These are phyloP conservation scores for Nomia melanderi DNA, from an alignment of 1,140 invertebrate species.

Conservation along the genomic window DNA sequence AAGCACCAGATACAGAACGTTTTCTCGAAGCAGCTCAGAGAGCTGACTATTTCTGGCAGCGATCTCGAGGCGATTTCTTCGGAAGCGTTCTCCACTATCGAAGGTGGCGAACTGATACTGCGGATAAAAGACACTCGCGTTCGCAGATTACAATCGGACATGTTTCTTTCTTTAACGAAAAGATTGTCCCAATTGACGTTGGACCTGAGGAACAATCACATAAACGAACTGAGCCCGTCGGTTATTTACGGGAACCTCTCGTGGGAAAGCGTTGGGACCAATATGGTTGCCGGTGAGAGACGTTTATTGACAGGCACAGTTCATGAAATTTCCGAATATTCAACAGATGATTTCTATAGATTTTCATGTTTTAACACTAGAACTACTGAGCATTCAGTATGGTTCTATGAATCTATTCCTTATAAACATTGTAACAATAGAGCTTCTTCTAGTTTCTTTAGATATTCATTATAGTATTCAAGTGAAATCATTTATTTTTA, in stretches of 20 bases:
- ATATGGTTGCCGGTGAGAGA: slow-evolving; percentile 86
- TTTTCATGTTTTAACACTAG: too few relatives aligned
- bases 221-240: slow-evolving; percentile 89
- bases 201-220: slow-evolving; percentile 90
- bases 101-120: slow-evolving; percentile 87
- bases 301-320: too few relatives aligned
- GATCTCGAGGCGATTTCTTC: slow-evolving; percentile 86
- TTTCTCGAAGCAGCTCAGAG: slow-evolving; percentile 88
- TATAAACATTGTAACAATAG: too few relatives aligned
- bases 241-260: slow-evolving; percentile 92
- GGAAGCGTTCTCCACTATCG: slow-evolving; percentile 85
- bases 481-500: too few relatives aligned
- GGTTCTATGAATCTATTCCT: too few relatives aligned
- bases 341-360: too few relatives aligned
- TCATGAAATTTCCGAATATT: too few relatives aligned
- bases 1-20: slow-evolving; percentile 87
- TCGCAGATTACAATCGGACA: slow-evolving; percentile 87
- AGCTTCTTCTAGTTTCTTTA: too few relatives aligned
- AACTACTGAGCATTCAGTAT: too few relatives aligned
- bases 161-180: slow-evolving; percentile 88
- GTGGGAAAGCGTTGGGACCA: slow-evolving; percentile 92
- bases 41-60: slow-evolving; percentile 89
- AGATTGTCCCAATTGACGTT: slow-evolving; percentile 89
- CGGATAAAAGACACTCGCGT: slow-evolving; percentile 89
- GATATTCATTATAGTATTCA: too few relatives aligned